These are phyloP conservation scores for Notarius lentiginosus DNA, from an alignment of 2,113 vertebrate genomes.

Conservation along the genomic window DNA sequence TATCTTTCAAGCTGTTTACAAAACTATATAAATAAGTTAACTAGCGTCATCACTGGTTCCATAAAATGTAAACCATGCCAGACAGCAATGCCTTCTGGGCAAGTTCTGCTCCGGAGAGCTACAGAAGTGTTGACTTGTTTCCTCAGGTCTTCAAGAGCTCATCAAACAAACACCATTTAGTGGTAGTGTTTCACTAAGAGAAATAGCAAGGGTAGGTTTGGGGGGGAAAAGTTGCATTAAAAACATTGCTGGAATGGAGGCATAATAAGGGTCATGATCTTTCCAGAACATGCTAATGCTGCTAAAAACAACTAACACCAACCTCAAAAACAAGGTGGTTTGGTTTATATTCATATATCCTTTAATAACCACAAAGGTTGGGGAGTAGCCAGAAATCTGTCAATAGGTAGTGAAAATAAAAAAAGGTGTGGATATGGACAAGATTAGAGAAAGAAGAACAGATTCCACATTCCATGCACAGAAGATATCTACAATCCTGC, in stretches of 20 bases:
- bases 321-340: constrained; percentile 18
- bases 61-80: not conserved
- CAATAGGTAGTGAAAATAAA: constrained; percentile 25
- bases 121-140: not conserved
- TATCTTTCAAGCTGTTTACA: not conserved
- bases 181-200: not conserved
- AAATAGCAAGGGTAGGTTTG: not conserved
- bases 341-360: not conserved
- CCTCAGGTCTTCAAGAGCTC: not conserved
- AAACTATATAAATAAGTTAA: not conserved
- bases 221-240: not conserved
- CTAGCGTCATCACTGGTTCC: not conserved
- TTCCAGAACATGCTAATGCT: not conserved
- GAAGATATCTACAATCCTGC: not conserved
- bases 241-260: not conserved
- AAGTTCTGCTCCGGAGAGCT: not conserved
- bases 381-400: constrained; percentile 10
- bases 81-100: constrained; percentile 3
- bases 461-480: not conserved
- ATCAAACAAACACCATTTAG: not conserved
- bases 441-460: not conserved
- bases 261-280: not conserved
- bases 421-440: not conserved
- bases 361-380: constrained; percentile 1
- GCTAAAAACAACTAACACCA: constrained; percentile 17